Percentiles rank a stretch among this genome's conserved stretches.
These are phyloP conservation scores for Hirtodrosophila trivittata DNA, from an alignment of 2,888 invertebrate genomes.

Conservation along the genomic window DNA sequence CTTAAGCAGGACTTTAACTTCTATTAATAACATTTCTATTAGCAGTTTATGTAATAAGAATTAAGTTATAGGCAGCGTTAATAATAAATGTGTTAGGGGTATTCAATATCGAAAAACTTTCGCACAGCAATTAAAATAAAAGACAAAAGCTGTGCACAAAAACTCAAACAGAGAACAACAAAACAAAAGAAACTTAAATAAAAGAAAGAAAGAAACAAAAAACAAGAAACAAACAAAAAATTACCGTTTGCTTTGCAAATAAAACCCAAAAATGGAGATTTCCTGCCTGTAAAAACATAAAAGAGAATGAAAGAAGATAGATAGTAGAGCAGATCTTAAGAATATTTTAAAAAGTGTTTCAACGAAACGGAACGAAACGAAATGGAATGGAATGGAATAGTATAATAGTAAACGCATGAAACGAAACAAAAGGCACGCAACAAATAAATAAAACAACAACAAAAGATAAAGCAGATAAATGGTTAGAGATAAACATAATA, in stretches of 20 bases:
- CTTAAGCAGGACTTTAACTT: too few species aligned
- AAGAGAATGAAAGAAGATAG: conserved; percentile 69
- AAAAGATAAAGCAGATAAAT: not conserved
- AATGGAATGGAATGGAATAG: conserved; percentile 25
- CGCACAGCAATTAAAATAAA: conserved; percentile 38
- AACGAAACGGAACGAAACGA: conserved; percentile 17
- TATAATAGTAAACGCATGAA: conserved; percentile 12
- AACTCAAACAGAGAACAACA: conserved; percentile 22
- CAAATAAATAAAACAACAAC: not conserved
- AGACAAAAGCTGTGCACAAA: conserved; percentile 6
- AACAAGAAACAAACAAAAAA: conserved; percentile 56
- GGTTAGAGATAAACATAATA: conserved; percentile 6
- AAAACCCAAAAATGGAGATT: conserved; percentile 83
- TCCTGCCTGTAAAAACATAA: conserved; percentile 82
- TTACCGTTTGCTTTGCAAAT: conserved; percentile 83
- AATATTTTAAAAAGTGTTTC: conserved; percentile 24
- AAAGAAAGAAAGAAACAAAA: conserved; percentile 2
- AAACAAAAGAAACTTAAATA: conserved; percentile 3
- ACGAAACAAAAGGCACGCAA: conserved; percentile 10
- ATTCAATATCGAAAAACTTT: conserved; percentile 38
- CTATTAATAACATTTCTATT: too few species aligned
- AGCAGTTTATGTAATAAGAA: too few species aligned
- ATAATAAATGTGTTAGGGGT: too few species aligned
- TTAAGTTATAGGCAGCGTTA: too few species aligned
- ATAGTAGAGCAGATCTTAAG: conserved; percentile 46